Evolutionary conservation across 1,140 invertebrate species (phyloP), one percentile per base, ranked within the genome.

Genomic region (Drosophila sucinea): DNA sequence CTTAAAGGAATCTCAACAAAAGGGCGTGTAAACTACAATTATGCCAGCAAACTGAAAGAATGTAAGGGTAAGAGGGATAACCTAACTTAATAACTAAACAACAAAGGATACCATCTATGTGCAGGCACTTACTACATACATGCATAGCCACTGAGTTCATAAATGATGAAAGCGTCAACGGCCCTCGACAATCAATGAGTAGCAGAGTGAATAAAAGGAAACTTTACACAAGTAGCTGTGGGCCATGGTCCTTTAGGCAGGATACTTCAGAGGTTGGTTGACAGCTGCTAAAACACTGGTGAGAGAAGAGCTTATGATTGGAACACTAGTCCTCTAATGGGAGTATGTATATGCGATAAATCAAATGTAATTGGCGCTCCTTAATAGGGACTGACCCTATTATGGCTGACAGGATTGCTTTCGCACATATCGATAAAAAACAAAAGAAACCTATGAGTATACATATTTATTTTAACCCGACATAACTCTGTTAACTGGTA

Each of bases 51-150:
- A 33, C 32, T 32, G 10, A 51, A 51, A 10, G 44, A 51, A 51
- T 27, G 4, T 8, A n/a, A 51, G 44, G 44, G 6, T 7, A 75
- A 61, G 55, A 60, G 67, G 70, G 57, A 62, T 55, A 33, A 54
- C 25, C 67, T 63, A 73, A 60, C 25, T 68, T 63, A 73, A 73
- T 73, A 68, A 60, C 38, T 11, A 66, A 61, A 68, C 65, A 61
- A 33, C 33, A 57, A 35, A 58, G 33, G 41, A 41, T 44, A 35
- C 35, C 35, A 38, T 10, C 35, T 30, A 56, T 51, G 44, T 51
- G 7, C 7, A 25, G 6, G 17, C 23, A 23, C n/a, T 4, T 23
- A 23, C n/a, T 6, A 17, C n/a, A 44, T 5, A 47, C 44, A 47
- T 11, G 23, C 44, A 27, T 51, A 27, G 23, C 40, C 40, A 73